Evolutionary conservation across 2,888 invertebrate species (phyloP).

Genomic region (Drosophila mulleri): DNA sequence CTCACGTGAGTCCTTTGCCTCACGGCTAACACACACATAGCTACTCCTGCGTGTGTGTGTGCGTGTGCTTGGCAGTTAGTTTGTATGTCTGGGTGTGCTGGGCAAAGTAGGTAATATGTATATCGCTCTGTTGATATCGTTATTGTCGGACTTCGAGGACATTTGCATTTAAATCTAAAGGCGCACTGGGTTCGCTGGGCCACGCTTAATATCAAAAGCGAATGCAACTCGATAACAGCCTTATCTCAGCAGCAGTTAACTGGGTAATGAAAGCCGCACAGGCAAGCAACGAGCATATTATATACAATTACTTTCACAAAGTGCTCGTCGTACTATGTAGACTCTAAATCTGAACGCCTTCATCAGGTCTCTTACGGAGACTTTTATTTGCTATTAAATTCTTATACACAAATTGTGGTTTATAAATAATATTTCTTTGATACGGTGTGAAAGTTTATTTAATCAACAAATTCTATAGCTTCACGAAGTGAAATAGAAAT

Average conservation of each 20-base stretch:
- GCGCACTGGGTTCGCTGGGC: conserved; percentile 15
- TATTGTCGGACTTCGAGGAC: conserved; percentile 54
- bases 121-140: conserved; percentile 64
- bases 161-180: conserved; percentile 63
- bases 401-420: no score
- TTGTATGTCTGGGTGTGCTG: conserved; percentile 11
- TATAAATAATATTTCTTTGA: no score
- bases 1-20: conserved; percentile 73
- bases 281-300: not conserved
- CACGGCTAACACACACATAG: conserved; percentile 9
- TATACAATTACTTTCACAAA: not conserved
- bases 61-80: conserved; percentile 11
- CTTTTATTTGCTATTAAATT: no score
- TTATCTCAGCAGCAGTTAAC: conserved; percentile 26
- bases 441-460: no score
- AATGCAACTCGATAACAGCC: conserved; percentile 33
- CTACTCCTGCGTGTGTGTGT: conserved; percentile 16
- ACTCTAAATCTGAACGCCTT: no score
- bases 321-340: not conserved
- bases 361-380: not conserved
- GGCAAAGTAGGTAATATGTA: conserved; percentile 69
- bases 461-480: no score
- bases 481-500: no score
- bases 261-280: conserved; percentile 12
- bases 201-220: conserved; percentile 5